phyloP scores from a whole-genome alignment of 2,888 invertebrate species.

The Drosophila testacea region DNA sequence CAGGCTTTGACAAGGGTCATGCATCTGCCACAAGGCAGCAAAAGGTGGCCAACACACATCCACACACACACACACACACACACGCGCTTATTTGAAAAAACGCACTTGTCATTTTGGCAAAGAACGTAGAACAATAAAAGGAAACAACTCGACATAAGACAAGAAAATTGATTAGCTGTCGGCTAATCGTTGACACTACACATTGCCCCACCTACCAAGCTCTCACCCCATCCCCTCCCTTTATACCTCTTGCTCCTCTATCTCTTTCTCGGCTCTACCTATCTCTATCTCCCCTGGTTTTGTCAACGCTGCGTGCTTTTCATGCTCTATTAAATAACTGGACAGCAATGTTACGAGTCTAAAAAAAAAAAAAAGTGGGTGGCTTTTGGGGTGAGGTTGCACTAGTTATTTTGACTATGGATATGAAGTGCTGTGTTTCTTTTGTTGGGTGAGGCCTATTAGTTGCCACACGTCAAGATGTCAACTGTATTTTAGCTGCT shows the following conservation, averaged over 20 bases:
- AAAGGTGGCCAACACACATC: constrained; percentile 50
- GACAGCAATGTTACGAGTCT: constrained; percentile 28
- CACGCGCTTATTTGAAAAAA: constrained; percentile 48
- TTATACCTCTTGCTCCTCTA: background rate
- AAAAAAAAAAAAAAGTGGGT: constrained; percentile 9
- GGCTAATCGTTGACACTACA: constrained; percentile 76
- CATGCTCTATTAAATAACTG: constrained; percentile 66
- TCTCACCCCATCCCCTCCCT: constrained; percentile 11
- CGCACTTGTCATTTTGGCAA: constrained; percentile 68
- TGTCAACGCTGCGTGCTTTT: constrained; percentile 60
- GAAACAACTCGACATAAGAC: constrained; percentile 17
- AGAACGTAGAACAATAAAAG: constrained; percentile 9
- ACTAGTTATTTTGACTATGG: constrained; percentile 4
- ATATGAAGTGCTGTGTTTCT: background rate
- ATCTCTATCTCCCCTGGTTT: constrained; percentile 1
- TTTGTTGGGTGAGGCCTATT: constrained; percentile 7
- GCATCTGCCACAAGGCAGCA: constrained; percentile 61
- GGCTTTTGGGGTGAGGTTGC: constrained; percentile 17
- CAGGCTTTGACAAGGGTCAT: constrained; percentile 70
- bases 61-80: background rate
- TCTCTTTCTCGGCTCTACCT: background rate
- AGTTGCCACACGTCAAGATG: constrained; percentile 35
- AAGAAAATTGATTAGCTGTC: constrained; percentile 76
- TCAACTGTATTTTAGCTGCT: constrained; percentile 25
- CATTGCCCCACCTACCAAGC: constrained; percentile 21